A percentile compares a stretch with the other conserved stretches of the same genome.
Conservation (phyloP, 2,113 vertebrate species). For the Paracanthobrama guichenoti region DNA sequence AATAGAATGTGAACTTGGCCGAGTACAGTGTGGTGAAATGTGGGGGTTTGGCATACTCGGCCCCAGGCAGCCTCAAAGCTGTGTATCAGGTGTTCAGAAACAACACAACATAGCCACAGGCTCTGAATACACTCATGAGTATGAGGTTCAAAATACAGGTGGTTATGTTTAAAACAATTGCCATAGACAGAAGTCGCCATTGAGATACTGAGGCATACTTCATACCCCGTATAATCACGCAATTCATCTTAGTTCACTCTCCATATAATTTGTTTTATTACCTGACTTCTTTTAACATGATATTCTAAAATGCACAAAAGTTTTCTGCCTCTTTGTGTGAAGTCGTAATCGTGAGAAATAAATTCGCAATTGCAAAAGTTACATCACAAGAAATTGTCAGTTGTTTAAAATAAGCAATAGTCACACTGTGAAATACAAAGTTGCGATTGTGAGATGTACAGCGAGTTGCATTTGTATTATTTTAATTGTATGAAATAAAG, state of each 20-base stretch:
- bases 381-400: not conserved
- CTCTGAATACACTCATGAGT: slow-evolving; percentile 24
- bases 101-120: slow-evolving; percentile 41
- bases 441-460: not conserved
- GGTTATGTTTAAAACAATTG: not conserved
- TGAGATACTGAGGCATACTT: not conserved
- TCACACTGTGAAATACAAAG: not conserved
- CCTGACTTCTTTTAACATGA: not conserved
- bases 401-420: not conserved
- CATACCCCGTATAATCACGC: not conserved
- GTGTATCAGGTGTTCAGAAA: slow-evolving; percentile 29
- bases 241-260: not conserved
- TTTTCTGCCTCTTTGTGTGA: not conserved
- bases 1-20: slow-evolving; percentile 82
- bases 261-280: not conserved
- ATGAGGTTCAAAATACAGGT: slow-evolving; percentile 26
- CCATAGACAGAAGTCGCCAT: not conserved
- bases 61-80: slow-evolving; percentile 35
- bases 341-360: not conserved
- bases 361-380: not conserved
- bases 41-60: slow-evolving; percentile 37
- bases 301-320: not conserved
- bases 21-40: slow-evolving; percentile 83
- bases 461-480: not conserved
- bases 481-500: not conserved